Evolutionary conservation across 1,140 invertebrate genomes (phyloP), one percentile per base, ranked within the genome.

Genomic region (Helicoverpa zea): DNA sequence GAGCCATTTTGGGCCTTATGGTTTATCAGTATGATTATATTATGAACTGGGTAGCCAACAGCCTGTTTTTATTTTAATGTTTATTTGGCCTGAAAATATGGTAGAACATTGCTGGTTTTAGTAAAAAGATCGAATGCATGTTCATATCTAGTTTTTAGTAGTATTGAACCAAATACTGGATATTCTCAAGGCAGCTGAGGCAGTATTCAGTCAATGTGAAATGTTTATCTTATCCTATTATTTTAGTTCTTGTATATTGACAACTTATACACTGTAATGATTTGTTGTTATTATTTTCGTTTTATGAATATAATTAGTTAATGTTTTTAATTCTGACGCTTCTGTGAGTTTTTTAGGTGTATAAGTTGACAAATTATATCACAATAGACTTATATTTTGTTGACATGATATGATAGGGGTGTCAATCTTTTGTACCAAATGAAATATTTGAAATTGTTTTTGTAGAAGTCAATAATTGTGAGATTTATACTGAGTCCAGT

Each of bases 221-320:
- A 14, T 78, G 64, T 79, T 70, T 79, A 79, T 68, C 47, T 79
- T 79, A n/a, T 77, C 64, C 52, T 70, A 79, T 47, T 77, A 77
- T 77, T 77, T 58, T 66, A 58, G 47, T 58, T 68, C 14, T 43
- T 59, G 76, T 43, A 16, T 29, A 43, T 78, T 66, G 49, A 54
- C 18, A 58, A 59, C n/a, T 16, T 58, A 23, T 23, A 23, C 23
- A 23, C 14, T 52, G 14, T 18, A 54, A 70, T 79, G 70, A 49
- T 58, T 47, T 70, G 63, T 68, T 79, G 64, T 79, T 79, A 79
- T 79, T 79, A 58, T 79, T 79, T 79, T 79, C 76, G 76, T 79
- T 79, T 68, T 79, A 79, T 56, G 63, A 68, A 79, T 79, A 77
- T 77, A 64, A 77, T 63, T 75, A 56, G 30, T 79, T 79, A 18